Evolutionary conservation across 1,140 invertebrate genomes (phyloP), one percentile per base, ranked within the genome.

Genomic region (Halictus rubicundus): DNA sequence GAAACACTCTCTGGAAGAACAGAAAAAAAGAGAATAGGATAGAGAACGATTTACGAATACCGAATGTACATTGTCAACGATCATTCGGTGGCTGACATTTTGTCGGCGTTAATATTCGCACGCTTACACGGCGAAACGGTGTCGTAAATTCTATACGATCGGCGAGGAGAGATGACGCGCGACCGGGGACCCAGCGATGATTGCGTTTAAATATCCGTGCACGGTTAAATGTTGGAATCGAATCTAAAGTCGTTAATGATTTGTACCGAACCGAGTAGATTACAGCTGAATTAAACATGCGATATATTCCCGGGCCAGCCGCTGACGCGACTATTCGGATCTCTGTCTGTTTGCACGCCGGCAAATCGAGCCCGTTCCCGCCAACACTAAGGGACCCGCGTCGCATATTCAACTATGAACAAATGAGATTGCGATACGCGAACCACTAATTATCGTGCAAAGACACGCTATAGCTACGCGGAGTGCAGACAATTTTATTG

Each of bases 1-100:
- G 37, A 37, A 49, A 64, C 77, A 84, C 83, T 57, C 61, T 60
- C 78, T 85, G 73, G 19, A 75, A 84, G n/a, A 66, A 0, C 68
- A 42, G 42, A 7, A 52, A 60, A 66, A 0, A 21, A 39, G 16
- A 16, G 2, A 14, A 64, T 27, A 27, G 16, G 2, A 37, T 6
- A 52, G 6, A 52, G 4, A 52, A 19, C 16, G 49, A 4, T 52
- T 0, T 21, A 16, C 16, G 14, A 21, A 52, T 19, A 16, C 4
- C 14, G 0, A 52, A 52, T 9, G 2, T 12, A 46, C 10, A 9
- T 12, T 12, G 42, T 46, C 42, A 12, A 46, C 42, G n/a, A 46
- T 3, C 42, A 10, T 46, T 46, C 14, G 4, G 5, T 14, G 1
- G 2, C 14, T 16, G 49, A 2, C 49, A 21, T 5, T 52, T 16